phyloP scores from a whole-genome alignment of 2,797 vertebrate species.

The Pseudocheirus occidentalis region DNA sequence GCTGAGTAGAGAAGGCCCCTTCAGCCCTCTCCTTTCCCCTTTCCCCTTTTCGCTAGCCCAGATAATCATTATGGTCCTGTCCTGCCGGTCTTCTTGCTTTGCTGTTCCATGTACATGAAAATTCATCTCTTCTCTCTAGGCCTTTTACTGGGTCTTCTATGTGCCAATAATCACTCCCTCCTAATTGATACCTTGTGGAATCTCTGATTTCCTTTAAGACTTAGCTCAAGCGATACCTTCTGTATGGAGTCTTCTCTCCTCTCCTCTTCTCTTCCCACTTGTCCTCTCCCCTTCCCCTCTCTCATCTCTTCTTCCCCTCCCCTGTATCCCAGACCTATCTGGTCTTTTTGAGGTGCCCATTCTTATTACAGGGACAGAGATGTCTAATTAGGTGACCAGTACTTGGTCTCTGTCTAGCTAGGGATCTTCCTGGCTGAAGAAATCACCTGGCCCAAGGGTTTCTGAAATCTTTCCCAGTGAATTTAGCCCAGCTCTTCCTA shows the following conservation, averaged over 20 bases:
- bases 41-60: too few relatives aligned
- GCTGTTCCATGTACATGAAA: not conserved
- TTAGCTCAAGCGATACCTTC: not conserved
- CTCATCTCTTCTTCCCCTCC: not conserved
- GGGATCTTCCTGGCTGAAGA: constrained; percentile 6
- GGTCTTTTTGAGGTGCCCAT: constrained; percentile 81
- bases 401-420: constrained; percentile 43
- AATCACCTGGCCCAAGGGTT: constrained; percentile 88
- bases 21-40: not conserved
- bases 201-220: not conserved
- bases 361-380: constrained; percentile 69
- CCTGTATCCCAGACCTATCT: constrained; percentile 25
- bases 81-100: not conserved
- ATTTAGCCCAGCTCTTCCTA: constrained; percentile 92
- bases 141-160: not conserved
- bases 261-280: too few relatives aligned
- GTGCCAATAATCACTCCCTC: not conserved
- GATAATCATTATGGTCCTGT: not conserved
- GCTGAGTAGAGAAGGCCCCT: constrained; percentile 20
- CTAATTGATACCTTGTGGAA: not conserved
- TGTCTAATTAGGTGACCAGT: constrained; percentile 57
- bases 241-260: not conserved
- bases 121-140: not conserved
- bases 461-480: constrained; percentile 92
- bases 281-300: too few relatives aligned